Conservation (phyloP, 1,140 invertebrate genomes). For the Pollicipes pollicipes region DNA sequence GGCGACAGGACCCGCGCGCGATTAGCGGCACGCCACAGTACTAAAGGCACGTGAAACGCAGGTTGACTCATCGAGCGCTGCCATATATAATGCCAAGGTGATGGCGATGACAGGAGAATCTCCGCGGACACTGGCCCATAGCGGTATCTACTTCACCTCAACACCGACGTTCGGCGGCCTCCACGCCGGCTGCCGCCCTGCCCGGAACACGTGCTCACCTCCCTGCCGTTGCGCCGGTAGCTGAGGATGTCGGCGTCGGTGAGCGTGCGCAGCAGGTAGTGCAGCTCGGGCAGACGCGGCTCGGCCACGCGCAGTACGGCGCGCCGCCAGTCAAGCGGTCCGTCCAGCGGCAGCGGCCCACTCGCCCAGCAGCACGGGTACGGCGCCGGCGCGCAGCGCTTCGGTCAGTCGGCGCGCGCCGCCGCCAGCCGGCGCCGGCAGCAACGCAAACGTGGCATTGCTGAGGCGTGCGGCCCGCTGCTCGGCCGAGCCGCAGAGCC, state of each 20-base stretch:
- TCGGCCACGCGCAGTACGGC: conserved; percentile 40
- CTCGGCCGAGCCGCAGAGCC: not conserved
- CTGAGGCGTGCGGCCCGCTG: not conserved
- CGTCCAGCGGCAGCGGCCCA: conserved; percentile 59
- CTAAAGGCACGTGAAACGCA: conserved; percentile 7
- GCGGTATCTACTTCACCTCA: too few relatives aligned
- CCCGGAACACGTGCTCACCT: too few relatives aligned
- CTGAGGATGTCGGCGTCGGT: conserved; percentile 68
- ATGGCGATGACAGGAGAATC: too few relatives aligned
- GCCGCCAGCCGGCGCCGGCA: not conserved
- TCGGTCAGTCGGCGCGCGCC: conserved; percentile 46
- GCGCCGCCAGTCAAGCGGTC: conserved; percentile 78
- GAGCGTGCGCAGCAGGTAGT: conserved; percentile 73
- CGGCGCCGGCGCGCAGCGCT: conserved; percentile 64
- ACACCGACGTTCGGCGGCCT: too few relatives aligned
- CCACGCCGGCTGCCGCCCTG: too few relatives aligned
- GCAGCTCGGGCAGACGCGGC: conserved; percentile 77
- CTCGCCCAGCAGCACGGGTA: conserved; percentile 72
- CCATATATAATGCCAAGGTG: conserved; percentile 14
- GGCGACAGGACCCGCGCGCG: too few relatives aligned
- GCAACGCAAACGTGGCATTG: conserved; percentile 3
- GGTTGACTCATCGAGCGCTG: conserved; percentile 11
- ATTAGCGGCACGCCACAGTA: too few relatives aligned
- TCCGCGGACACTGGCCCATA: too few relatives aligned
- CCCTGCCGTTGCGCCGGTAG: conserved; percentile 64